Evolutionary conservation across 2,797 vertebrate species (phyloP).

Genomic region (Streptopelia turtur): DNA sequence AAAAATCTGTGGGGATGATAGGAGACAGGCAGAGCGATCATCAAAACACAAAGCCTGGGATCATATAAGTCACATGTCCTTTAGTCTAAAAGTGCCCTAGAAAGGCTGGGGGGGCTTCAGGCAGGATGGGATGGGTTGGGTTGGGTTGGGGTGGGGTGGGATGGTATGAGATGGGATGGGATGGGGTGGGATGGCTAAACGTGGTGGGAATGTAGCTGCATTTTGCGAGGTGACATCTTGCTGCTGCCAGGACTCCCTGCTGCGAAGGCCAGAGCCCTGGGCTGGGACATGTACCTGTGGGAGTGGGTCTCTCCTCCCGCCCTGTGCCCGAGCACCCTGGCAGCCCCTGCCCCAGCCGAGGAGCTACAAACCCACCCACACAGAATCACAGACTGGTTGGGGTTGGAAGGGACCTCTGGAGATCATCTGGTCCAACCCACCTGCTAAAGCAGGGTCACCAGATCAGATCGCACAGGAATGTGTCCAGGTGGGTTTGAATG

Average conservation of each 20-base stretch:
- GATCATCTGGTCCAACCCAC: too few species aligned
- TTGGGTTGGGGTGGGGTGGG: background rate
- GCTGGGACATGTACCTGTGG: background rate
- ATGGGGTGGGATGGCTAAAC: background rate
- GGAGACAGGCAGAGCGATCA: accelerated
- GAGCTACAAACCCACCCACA: background rate
- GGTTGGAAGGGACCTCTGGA: too few species aligned
- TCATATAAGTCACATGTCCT: accelerated
- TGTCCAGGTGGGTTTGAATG: too few species aligned
- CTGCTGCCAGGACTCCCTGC: background rate
- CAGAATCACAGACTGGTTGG: too few species aligned
- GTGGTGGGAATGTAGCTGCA: background rate
- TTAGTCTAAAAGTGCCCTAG: background rate
- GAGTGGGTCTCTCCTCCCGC: background rate
- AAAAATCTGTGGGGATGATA: background rate
- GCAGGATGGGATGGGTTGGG: background rate
- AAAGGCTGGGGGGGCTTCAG: accelerated
- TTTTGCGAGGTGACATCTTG: background rate
- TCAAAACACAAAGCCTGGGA: background rate
- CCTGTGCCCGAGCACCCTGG: background rate
- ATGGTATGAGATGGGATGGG: background rate
- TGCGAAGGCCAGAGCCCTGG: background rate
- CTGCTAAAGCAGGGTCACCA: too few species aligned
- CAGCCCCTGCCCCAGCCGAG: background rate
- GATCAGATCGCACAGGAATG: too few species aligned